Base-by-base conservation (phyloP, 2,797 vertebrate genomes). In the Chloroceryle amazona region DNA sequence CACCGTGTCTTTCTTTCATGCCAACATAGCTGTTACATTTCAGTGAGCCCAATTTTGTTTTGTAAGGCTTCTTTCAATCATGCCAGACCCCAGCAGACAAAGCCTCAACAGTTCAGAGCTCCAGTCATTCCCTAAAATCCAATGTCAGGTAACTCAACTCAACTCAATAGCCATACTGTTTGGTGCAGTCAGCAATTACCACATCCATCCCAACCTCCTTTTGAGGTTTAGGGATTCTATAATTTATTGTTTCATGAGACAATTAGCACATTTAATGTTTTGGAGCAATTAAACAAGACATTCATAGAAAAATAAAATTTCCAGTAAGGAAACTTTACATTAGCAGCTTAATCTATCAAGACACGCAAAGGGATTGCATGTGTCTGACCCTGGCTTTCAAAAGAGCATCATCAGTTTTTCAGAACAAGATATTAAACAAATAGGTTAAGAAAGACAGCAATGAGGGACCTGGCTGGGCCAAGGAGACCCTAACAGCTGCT, bases 61-160 rank as follows among this genome's bases (percentile, higher is more conserved):
- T 79, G 93, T 72, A 95, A 96, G 74, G 86, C 81, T 92, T 92
- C 94, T 96, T 95, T 97, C 94, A 97, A 91, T 74, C 90, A 95
- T 3, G 54, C 92, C 92, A 97, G 90, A 96, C 81, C 88, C 93
- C 92, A 92, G 88, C 37, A 93, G 92, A 97, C 95, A 97, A 96
- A 96, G 95, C 92, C 92, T 75, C 93, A 95, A 96, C 86, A 96
- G 96, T 96, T 94, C 93, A 62, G 88, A 86, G 78, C 76, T 84
- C 58, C 71, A 87, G 81, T 22, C 71, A 61, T 89, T 85, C 67
- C 94, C 91, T 61, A 82, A 93, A 95, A 96, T 52, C 41, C 55
- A 2, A 66, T 92, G 94, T 83, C 95, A 97, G 95, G 96, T 96
- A 96, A 86, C 66, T 57, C 54, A 35, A 86, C 66, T 57, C 51